These are phyloP conservation scores for Helicoverpa armigera DNA, from an alignment of 1,140 invertebrate genomes.

Conservation along the genomic window DNA sequence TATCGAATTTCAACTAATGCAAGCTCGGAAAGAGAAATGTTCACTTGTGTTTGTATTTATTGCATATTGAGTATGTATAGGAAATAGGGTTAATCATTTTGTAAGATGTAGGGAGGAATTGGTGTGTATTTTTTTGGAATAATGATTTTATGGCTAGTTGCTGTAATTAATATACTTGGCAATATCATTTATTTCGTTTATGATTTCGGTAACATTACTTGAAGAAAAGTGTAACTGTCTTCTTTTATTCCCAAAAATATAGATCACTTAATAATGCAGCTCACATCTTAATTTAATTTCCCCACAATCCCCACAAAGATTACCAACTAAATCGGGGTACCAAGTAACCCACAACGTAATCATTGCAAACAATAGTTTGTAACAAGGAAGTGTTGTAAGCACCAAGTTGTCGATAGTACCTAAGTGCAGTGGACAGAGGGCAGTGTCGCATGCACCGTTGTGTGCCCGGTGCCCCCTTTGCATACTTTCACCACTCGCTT, in stretches of 20 bases:
- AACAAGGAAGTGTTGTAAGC: slow-evolving; percentile 65
- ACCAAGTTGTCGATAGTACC: slow-evolving; percentile 61
- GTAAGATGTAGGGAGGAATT: background rate
- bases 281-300: background rate
- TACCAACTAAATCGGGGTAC: background rate
- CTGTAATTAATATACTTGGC: too few species aligned
- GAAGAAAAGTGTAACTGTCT: background rate
- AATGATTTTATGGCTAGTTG: background rate
- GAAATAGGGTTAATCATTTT: slow-evolving; percentile 18
- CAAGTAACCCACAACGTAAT: slow-evolving; percentile 49
- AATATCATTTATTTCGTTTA: too few species aligned
- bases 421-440: slow-evolving; percentile 76
- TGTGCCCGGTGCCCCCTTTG: slow-evolving; percentile 71
- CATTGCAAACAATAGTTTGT: slow-evolving; percentile 69
- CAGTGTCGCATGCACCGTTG: slow-evolving; percentile 79
- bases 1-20: slow-evolving; percentile 73
- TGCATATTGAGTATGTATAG: slow-evolving; percentile 37
- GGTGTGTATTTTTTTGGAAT: background rate
- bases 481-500: slow-evolving; percentile 81
- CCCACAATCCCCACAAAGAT: background rate
- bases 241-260: background rate
- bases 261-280: too few species aligned
- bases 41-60: slow-evolving; percentile 48
- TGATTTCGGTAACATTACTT: background rate
- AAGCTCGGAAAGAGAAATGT: slow-evolving; percentile 56